These are phyloP conservation scores for Pseudoatta argentina DNA, from an alignment of 1,140 invertebrate genomes.

Conservation along the genomic window DNA sequence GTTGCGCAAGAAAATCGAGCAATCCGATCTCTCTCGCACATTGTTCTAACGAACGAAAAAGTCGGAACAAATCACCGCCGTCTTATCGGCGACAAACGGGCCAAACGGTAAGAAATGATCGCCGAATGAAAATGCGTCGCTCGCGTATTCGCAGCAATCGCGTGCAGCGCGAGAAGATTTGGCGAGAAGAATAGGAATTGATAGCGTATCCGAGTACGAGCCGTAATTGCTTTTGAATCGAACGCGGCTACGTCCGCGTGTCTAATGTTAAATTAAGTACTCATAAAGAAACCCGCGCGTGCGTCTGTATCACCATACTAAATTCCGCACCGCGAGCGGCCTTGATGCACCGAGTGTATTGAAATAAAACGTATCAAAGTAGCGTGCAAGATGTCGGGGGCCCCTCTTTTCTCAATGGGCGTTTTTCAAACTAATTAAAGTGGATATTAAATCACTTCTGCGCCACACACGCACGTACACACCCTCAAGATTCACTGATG, in stretches of 20 bases:
- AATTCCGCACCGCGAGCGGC: slow-evolving; percentile 65
- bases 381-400: slow-evolving; percentile 62
- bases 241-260: neutral
- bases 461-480: slow-evolving; percentile 59
- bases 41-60: slow-evolving; percentile 52
- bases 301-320: slow-evolving; percentile 57
- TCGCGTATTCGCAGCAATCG: neutral
- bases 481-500: slow-evolving; percentile 63
- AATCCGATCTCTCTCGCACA: slow-evolving; percentile 36
- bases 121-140: slow-evolving; percentile 27
- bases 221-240: slow-evolving; percentile 50
- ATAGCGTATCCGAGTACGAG: slow-evolving; percentile 20
- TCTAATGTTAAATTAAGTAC: slow-evolving; percentile 37
- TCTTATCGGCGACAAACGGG: neutral
- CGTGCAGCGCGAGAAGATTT: neutral
- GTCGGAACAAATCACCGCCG: slow-evolving; percentile 46
- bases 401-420: slow-evolving; percentile 69
- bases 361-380: slow-evolving; percentile 74
- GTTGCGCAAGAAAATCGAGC: slow-evolving; percentile 60
- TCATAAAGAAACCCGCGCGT: slow-evolving; percentile 56
- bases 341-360: slow-evolving; percentile 65
- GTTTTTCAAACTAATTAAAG: slow-evolving; percentile 82
- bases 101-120: slow-evolving; percentile 28
- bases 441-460: slow-evolving; percentile 79
- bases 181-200: slow-evolving; percentile 29